Evolutionary conservation across 2,113 vertebrate genomes (phyloP), one percentile per base, ranked within the genome.

Genomic region (Marmota flaviventris): DNA sequence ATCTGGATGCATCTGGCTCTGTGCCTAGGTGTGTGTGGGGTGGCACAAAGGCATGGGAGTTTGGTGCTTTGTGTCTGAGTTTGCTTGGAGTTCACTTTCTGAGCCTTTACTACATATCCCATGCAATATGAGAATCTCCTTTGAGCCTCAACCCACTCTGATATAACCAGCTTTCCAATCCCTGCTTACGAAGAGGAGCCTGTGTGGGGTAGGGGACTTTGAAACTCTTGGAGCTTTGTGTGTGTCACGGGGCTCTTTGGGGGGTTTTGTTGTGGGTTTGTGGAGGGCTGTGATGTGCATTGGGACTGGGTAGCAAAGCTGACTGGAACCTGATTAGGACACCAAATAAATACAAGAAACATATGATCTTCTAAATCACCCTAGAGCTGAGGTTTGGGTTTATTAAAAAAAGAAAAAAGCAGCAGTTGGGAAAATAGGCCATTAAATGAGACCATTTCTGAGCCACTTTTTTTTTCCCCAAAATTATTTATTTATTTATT

Each of bases 301-400:
- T 45, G 86, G 29, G 77, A 79, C 70, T 93, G 70, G 39, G 70
- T 58, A 63, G 96, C 96, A 98, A 98, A 97, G 96, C 96, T 98
- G 95, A 96, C 94, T 98, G 96, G 76, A 97, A 97, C 97, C 65
- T 89, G 96, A 98, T 98, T 98, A 98, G 97, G 97, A 97, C 95
- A 98, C 97, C 96, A 98, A 98, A 97, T 95, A 95, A 98, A 98
- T 98, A 97, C 95, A 98, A 97, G 95, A 98, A 98, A 98, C 88
- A 96, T 98, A 90, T 95, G 97, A 98, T 98, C 95, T 98, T 97
- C 82, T 97, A 97, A 97, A 97, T 48, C 88, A 93, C 95, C 81
- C 95, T 65, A 86, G 97, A 95, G 86, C 53, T 98, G 98, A 98
- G 98, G 97, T 98, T 98, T 97, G 69, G 82, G 94, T 96, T 97